phyloP scores from a whole-genome alignment of 37 sponge, comb jelly and placozoan genomes.

The Aphrocallistes beatrix region DNA sequence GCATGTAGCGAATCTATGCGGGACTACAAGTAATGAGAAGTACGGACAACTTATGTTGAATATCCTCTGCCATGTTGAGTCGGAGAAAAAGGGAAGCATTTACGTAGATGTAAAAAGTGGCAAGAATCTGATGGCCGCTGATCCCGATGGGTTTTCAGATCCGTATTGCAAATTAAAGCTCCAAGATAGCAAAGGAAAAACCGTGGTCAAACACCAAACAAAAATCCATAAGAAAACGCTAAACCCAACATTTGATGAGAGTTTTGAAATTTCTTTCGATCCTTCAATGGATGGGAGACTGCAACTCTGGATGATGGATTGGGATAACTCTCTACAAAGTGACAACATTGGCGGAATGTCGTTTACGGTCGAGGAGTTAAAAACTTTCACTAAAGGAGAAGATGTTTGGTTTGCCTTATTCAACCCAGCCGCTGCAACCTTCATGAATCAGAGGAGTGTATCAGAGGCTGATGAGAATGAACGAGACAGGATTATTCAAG shows the following conservation, averaged over 20 bases:
- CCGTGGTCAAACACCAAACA: conserved; percentile 7
- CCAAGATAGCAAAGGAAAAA: background rate
- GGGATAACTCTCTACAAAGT: background rate
- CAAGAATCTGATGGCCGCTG: background rate
- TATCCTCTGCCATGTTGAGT: background rate
- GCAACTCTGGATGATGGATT: background rate
- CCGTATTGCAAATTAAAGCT: conserved; percentile 12
- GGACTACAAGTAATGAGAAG: background rate
- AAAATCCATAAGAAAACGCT: conserved; percentile 11
- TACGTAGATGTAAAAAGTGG: background rate
- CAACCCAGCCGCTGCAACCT: background rate
- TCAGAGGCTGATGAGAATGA: conserved; percentile 1
- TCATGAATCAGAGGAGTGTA: background rate
- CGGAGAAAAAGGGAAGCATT: background rate
- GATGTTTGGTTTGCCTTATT: background rate
- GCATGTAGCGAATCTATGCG: background rate
- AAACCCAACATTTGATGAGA: conserved; percentile 17
- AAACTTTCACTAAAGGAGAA: background rate
- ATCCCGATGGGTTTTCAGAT: conserved; percentile 1
- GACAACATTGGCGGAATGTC: conserved; percentile 9
- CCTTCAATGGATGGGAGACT: background rate
- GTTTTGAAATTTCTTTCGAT: conserved; percentile 7
- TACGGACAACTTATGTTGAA: conserved; percentile 1
- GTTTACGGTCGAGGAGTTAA: background rate
- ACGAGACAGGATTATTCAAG: background rate